Conservation (phyloP, 1,140 invertebrate species). For the Sycobia sp. region DNA sequence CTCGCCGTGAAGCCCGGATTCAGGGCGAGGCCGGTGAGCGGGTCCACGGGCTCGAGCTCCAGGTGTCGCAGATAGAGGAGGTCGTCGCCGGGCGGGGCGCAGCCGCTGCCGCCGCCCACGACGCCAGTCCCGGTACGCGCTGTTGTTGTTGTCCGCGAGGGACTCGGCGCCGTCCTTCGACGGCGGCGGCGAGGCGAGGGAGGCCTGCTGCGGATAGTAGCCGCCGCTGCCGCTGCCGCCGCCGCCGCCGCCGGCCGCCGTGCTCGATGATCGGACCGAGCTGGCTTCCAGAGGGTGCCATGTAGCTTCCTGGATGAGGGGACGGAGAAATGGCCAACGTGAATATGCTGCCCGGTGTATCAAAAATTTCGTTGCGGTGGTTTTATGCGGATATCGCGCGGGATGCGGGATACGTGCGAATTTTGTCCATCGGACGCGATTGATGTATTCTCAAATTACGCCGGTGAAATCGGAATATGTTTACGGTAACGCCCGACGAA, state of each 20-base stretch:
- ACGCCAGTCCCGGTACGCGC: too few relatives aligned
- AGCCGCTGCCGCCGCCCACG: constrained; percentile 41
- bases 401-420: too few relatives aligned
- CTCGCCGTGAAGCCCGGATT: constrained; percentile 57
- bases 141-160: constrained; percentile 56
- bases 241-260: constrained; percentile 3
- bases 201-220: not conserved
- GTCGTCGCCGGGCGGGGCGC: constrained; percentile 52
- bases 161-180: constrained; percentile 52
- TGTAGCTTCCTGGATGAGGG: constrained; percentile 56
- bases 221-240: not conserved
- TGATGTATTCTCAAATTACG: too few relatives aligned
- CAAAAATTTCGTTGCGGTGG: too few relatives aligned
- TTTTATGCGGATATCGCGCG: not conserved
- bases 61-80: constrained; percentile 75
- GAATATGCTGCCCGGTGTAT: too few relatives aligned
- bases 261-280: constrained; percentile 54
- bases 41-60: constrained; percentile 74
- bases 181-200: constrained; percentile 47
- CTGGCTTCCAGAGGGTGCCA: constrained; percentile 60
- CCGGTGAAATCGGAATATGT: too few relatives aligned
- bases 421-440: too few relatives aligned
- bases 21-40: constrained; percentile 49
- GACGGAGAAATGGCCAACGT: not conserved
- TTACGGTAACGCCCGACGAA: too few relatives aligned